Percentiles rank a stretch among this genome's conserved stretches.
These are phyloP conservation scores for Sclerurus mexicanus DNA, from an alignment of 2,113 vertebrate genomes.

Conservation along the genomic window DNA sequence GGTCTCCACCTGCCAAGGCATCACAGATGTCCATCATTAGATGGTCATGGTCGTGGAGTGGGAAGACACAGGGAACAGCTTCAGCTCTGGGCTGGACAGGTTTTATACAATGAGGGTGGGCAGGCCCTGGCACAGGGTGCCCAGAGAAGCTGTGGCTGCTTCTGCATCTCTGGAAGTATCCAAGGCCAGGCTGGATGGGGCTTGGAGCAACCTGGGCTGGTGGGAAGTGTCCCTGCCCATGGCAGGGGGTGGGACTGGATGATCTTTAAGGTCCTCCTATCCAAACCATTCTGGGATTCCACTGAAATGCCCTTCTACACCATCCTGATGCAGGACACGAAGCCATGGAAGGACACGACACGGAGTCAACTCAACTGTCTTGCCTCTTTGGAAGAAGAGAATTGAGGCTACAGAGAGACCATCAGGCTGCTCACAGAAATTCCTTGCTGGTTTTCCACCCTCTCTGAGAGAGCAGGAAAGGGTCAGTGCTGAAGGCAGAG, in stretches of 20 bases:
- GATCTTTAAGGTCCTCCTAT: background rate
- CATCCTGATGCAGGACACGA: background rate
- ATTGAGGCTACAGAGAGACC: background rate
- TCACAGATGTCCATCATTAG: background rate
- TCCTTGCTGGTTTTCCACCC: background rate
- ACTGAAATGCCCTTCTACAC: background rate
- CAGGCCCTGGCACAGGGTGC: background rate
- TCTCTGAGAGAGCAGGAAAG: background rate
- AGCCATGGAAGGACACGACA: background rate
- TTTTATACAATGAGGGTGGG: background rate
- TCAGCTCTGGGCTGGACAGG: background rate
- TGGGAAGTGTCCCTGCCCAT: background rate
- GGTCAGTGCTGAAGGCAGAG: background rate
- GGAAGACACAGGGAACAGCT: background rate
- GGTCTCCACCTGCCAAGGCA: background rate
- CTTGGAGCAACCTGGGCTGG: background rate
- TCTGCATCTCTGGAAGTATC: background rate
- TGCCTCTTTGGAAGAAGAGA: background rate
- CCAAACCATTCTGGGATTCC: background rate
- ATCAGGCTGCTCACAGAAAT: background rate
- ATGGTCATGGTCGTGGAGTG: background rate
- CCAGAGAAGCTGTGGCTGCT: background rate
- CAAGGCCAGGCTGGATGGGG: background rate
- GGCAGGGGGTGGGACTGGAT: background rate
- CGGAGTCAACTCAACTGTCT: background rate